A percentile compares a stretch with the other conserved stretches of the same genome.
These are phyloP conservation scores for Oreortyx pictus DNA, from an alignment of 2,797 vertebrate species.

Conservation along the genomic window DNA sequence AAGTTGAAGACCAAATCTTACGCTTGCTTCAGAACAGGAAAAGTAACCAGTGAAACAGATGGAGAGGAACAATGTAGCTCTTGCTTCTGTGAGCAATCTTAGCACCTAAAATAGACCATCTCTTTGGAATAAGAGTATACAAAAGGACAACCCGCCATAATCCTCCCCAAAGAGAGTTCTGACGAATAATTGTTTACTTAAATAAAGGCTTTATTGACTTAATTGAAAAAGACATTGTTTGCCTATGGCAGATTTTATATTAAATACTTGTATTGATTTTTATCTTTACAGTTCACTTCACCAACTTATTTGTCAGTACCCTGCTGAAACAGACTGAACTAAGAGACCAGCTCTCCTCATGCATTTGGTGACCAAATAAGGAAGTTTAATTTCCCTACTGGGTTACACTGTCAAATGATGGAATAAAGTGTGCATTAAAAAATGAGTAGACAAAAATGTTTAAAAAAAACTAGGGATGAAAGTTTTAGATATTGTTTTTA, in stretches of 20 bases:
- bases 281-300: background rate
- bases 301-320: background rate
- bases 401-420: background rate
- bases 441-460: background rate
- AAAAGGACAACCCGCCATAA: background rate
- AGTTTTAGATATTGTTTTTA: background rate
- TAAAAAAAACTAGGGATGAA: background rate
- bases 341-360: background rate
- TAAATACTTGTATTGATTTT: background rate
- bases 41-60: background rate
- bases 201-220: background rate
- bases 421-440: background rate
- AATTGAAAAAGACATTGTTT: background rate
- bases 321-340: background rate
- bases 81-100: background rate
- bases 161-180: background rate
- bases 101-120: background rate
- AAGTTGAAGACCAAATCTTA: background rate
- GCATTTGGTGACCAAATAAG: background rate
- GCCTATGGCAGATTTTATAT: background rate
- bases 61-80: background rate
- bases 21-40: background rate
- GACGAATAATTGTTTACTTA: background rate
- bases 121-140: background rate
- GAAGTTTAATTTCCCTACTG: background rate